A percentile compares a stretch with the other conserved stretches of the same genome.
Conservation (phyloP, 2,797 vertebrate genomes). For the Trichosurus vulpecula region DNA sequence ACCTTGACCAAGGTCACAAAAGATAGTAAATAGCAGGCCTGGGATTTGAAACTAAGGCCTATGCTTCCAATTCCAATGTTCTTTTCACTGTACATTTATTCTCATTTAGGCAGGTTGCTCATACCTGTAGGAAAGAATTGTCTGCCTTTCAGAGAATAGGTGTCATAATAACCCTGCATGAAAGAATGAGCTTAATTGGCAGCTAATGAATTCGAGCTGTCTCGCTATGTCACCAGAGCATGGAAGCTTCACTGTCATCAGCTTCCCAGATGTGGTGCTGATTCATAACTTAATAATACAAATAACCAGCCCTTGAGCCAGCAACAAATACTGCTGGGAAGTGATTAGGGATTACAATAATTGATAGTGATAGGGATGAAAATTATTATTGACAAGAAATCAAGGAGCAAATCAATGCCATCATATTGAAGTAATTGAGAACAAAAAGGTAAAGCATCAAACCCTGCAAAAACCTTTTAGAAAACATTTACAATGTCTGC, state of each 20-base stretch:
- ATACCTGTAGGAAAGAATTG: not conserved
- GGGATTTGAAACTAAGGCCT: not conserved
- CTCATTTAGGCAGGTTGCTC: not conserved
- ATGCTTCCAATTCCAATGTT: not conserved
- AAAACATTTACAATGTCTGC: conserved; percentile 50
- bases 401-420: conserved; percentile 1
- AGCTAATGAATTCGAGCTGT: conserved; percentile 52
- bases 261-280: conserved; percentile 60
- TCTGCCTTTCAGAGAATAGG: conserved; percentile 60
- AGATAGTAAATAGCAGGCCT: not conserved
- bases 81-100: not conserved
- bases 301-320: conserved; percentile 66
- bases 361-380: conserved; percentile 64
- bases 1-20: not conserved
- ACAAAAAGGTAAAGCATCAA: conserved; percentile 47
- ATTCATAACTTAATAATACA: conserved; percentile 54
- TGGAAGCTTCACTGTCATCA: conserved; percentile 43
- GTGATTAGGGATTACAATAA: conserved; percentile 65
- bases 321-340: conserved; percentile 56
- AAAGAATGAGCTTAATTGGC: conserved; percentile 71
- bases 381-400: conserved; percentile 57
- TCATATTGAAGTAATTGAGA: conserved; percentile 65
- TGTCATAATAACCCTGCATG: conserved; percentile 51
- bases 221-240: conserved; percentile 69
- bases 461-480: conserved; percentile 57